These are phyloP conservation scores for Pseudois nayaur DNA, from an alignment of 2,113 vertebrate species.

Conservation along the genomic window DNA sequence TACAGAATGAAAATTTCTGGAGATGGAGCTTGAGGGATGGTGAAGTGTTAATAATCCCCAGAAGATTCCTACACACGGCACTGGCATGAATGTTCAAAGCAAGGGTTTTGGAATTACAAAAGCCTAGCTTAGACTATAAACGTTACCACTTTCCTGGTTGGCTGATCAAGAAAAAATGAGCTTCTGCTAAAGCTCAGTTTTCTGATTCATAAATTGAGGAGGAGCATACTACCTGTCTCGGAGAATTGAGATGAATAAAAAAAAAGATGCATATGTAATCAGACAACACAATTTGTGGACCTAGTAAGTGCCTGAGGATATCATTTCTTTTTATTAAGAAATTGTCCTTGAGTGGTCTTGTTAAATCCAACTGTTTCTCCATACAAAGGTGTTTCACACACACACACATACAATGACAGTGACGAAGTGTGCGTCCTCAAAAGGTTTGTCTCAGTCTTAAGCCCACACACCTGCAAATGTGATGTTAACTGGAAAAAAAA, in stretches of 20 bases:
- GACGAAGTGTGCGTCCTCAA: rapidly evolving
- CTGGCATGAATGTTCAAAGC: background rate
- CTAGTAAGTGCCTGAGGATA: background rate
- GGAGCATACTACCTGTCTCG: background rate
- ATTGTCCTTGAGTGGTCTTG: background rate
- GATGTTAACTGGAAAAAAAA: background rate
- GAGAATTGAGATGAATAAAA: background rate
- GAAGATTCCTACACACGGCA: background rate
- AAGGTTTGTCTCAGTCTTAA: background rate
- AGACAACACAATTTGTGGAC: background rate
- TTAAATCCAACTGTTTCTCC: background rate
- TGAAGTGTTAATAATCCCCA: background rate
- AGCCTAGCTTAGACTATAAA: background rate
- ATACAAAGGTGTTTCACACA: background rate
- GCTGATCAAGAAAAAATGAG: background rate
- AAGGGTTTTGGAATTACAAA: background rate
- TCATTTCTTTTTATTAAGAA: background rate
- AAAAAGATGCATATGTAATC: background rate
- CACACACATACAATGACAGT: background rate
- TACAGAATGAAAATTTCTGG: background rate
- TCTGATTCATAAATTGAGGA: background rate
- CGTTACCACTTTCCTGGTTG: background rate
- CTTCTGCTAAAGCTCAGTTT: background rate
- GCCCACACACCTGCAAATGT: background rate
- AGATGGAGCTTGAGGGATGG: background rate